phyloP scores from a whole-genome alignment of 2,113 vertebrate species.

The Fulica atra region DNA sequence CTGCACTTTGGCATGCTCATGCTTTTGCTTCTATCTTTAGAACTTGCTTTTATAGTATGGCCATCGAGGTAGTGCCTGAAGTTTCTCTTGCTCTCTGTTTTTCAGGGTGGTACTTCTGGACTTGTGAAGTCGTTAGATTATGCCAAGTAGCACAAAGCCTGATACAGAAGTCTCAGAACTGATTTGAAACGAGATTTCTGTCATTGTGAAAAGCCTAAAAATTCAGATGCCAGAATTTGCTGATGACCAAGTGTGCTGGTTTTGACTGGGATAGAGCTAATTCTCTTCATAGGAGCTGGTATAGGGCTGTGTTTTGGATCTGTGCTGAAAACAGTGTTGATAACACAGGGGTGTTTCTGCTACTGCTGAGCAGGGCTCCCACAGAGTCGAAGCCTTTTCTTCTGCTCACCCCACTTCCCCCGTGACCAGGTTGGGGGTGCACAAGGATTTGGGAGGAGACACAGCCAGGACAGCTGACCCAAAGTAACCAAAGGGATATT shows the following conservation, averaged over 20 bases:
- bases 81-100: neutral
- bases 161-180: neutral
- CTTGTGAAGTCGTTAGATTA: neutral
- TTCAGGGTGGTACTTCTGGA: neutral
- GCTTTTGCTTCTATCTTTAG: constrained; percentile 39
- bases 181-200: neutral
- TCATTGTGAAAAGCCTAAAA: neutral
- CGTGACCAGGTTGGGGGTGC: too few species aligned
- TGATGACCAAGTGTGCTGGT: neutral
- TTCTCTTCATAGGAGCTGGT: too few species aligned
- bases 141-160: neutral
- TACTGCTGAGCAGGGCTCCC: too few species aligned
- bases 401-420: too few species aligned
- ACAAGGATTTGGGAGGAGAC: too few species aligned
- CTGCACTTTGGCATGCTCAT: constrained; percentile 13
- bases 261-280: too few species aligned
- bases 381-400: too few species aligned
- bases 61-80: neutral
- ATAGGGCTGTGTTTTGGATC: too few species aligned
- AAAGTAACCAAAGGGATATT: too few species aligned
- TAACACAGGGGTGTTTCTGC: too few species aligned
- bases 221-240: neutral
- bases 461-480: too few species aligned
- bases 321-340: too few species aligned
- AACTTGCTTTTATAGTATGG: neutral